Base-by-base conservation (phyloP, 1,140 invertebrate species). In the Zaprionus nigranus region DNA sequence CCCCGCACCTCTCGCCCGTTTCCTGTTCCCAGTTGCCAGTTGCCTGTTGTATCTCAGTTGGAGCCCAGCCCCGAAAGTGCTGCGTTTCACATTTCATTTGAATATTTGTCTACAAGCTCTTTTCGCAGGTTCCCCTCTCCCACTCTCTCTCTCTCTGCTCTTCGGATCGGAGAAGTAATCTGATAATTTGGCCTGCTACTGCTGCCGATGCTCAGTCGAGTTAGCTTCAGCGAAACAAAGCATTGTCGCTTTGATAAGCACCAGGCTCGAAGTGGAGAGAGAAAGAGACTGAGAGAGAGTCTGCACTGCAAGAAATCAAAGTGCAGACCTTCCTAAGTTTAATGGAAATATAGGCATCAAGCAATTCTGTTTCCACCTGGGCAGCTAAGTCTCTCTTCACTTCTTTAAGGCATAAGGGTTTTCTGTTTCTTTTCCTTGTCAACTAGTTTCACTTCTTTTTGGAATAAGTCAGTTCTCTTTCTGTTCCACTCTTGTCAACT, bases 11-110 rank as follows among this genome's bases (percentile, higher is more conserved):
- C 46, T 26, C 40, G 22, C n/a, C 49, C 38, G 20, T 24, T 58
- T 9, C 53, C 26, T 30, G 15, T 34, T 61, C 40, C 60, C 20
- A 59, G 61, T 49, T 49, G 59, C 57, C 49, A 34, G 54, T 43
- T 43, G 59, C 53, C 43, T 38, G 59, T 65, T 43, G 40, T 7
- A 43, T n/a, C n/a, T 43, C 40, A 17, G 40, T 46, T 46, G 40
- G 40, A 22, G 51, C 66, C 49, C 43, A 73, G 46, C 76, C 73
- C 54, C 69, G 58, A 83, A 88, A 91, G 79, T 88, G 76, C 81
- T 77, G 75, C 78, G 83, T 91, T 91, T 91, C 79, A 84, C 77
- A 88, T 88, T 84, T 82, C 81, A 88, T 87, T 88, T 91, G 81
- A 88, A 81, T 91, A 91, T 91, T 91, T 82, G 91, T 77, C 78